Evolutionary conservation across 2,888 invertebrate genomes (phyloP).

Genomic region (Chirona hameri): DNA sequence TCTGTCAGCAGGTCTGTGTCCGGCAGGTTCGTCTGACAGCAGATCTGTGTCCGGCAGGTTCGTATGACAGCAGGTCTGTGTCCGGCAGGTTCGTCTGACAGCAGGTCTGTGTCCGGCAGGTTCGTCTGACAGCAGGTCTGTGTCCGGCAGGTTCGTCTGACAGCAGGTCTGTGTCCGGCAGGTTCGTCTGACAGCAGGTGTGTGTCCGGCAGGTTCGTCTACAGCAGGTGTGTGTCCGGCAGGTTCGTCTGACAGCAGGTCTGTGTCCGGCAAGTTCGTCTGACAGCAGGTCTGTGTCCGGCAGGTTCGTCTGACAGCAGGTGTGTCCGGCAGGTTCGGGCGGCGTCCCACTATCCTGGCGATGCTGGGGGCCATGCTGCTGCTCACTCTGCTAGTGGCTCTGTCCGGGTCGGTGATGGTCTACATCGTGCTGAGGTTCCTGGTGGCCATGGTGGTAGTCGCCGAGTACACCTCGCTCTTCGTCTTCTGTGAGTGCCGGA

Average conservation of each 20-base stretch:
- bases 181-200: background rate
- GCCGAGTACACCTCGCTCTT: conserved; percentile 25
- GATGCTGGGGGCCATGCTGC: conserved; percentile 5
- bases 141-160: background rate
- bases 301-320: background rate
- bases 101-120: too few relatives aligned
- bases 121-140: too few relatives aligned
- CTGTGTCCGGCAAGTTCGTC: too few relatives aligned
- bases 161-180: background rate
- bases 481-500: conserved; percentile 7
- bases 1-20: too few relatives aligned
- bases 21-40: background rate
- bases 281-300: too few relatives aligned
- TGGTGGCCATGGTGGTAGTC: background rate
- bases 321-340: background rate
- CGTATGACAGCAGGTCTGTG: background rate
- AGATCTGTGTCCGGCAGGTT: background rate
- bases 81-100: too few relatives aligned
- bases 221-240: too few relatives aligned
- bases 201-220: too few relatives aligned
- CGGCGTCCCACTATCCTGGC: conserved; percentile 1
- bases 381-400: background rate
- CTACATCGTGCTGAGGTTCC: conserved; percentile 22
- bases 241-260: too few relatives aligned
- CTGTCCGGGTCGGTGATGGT: conserved; percentile 12